Evolutionary conservation across 1,140 invertebrate genomes (phyloP).

Genomic region (Eriosoma lanigerum): DNA sequence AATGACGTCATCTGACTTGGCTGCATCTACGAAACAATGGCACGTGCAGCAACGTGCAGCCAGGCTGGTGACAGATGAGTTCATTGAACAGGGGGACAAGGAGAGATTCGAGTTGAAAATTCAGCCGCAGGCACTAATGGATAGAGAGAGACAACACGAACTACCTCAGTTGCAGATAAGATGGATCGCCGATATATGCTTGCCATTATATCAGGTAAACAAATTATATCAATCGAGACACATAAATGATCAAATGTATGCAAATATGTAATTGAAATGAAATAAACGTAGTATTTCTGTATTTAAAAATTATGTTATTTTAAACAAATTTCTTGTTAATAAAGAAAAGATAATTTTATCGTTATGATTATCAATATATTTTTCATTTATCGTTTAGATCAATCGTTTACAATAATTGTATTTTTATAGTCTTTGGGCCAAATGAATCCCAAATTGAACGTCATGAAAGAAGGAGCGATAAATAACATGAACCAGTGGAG

Average conservation of each 20-base stretch:
- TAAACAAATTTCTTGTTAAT: no score
- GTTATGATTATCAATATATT: no score
- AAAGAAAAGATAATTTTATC: no score
- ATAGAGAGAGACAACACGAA: conserved; percentile 59
- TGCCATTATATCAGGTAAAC: conserved; percentile 59
- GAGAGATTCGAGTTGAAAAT: conserved; percentile 66
- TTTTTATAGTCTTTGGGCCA: conserved; percentile 58
- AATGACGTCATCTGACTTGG: conserved; percentile 71
- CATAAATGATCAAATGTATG: no score
- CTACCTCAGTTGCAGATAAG: conserved; percentile 59
- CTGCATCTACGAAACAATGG: conserved; percentile 71
- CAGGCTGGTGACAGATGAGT: conserved; percentile 59
- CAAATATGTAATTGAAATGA: no score
- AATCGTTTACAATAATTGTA: no score
- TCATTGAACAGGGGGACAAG: conserved; percentile 64
- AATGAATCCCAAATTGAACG: conserved; percentile 59
- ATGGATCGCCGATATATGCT: conserved; percentile 60
- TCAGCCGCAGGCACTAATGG: conserved; percentile 59
- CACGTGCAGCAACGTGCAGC: conserved; percentile 63
- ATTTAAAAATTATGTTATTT: no score
- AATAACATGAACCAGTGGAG: conserved; percentile 59
- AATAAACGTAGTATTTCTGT: no score
- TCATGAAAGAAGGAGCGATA: conserved; percentile 59
- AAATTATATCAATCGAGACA: neutral
- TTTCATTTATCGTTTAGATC: no score